Evolutionary conservation across 2,888 invertebrate genomes (phyloP), one percentile per base, ranked within the genome.

Genomic region (Metellina segmentata): DNA sequence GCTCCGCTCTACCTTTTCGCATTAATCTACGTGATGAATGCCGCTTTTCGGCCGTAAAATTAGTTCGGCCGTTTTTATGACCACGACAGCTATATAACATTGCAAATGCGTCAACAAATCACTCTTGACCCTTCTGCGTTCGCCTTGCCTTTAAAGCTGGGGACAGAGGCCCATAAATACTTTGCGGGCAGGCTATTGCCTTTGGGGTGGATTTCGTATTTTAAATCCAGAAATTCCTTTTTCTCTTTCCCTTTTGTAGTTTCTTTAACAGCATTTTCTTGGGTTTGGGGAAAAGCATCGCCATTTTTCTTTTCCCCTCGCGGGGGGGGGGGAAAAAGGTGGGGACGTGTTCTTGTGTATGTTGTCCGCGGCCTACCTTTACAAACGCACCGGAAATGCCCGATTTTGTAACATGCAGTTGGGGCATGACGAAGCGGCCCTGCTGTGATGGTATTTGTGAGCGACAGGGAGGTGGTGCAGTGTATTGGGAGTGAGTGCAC

Each of bases 371-470:
- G 51, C 70, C 7, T 82, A 34, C 53, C 83, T 83, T 89, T 83
- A 52, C 20, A 69, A 61, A 75, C 69, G 19, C 79, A 69, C 90
- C 90, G 90, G 90, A 90, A 90, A 90, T 90, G 90, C 79, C 77
- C 61, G 53, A 48, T 51, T 72, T 79, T 87, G 86, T 69, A 78
- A 20, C 78, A 20, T 86, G 16, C 51, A 34, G 34, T 34, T 34
- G 1, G 34, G 34, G 34, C 34, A 34, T 34, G 34, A 34, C 34
- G 1, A 34, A 34, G 34, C 34, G 34, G 34, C 34, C 34, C 34
- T 34, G 34, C 34, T 34, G 34, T 34, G 34, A 34, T 4, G 34
- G 1, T 34, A 34, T 34, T 34, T 34, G 34, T 34, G 34, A 34
- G 34, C 34, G 34, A 61, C 61, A 61, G 16, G 13, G 61, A 16